Evolutionary conservation across 2,888 invertebrate species (phyloP).

Genomic region (Acanthosepion lycidas): DNA sequence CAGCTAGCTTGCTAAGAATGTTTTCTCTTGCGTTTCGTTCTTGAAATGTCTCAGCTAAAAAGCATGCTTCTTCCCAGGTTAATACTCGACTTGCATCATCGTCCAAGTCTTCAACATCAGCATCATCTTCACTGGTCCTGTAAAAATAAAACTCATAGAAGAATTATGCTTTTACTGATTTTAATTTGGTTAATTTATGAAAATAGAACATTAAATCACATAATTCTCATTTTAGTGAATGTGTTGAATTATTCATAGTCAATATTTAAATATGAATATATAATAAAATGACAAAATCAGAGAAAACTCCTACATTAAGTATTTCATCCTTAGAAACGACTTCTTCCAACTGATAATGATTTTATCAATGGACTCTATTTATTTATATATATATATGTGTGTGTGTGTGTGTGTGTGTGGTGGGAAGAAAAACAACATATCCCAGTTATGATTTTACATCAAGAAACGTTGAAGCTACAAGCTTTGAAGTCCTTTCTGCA

Average conservation of each 20-base stretch:
- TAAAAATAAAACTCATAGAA: background rate
- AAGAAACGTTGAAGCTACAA: too few species aligned
- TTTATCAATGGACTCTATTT: too few species aligned
- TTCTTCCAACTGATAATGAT: too few species aligned
- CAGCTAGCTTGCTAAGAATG: constrained; percentile 48
- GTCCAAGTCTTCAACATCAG: constrained; percentile 54
- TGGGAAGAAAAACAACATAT: too few species aligned
- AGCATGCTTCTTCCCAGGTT: constrained; percentile 55
- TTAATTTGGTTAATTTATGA: background rate
- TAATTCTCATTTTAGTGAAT: background rate
- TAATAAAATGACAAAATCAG: too few species aligned
- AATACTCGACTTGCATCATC: constrained; percentile 49
- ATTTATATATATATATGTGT: too few species aligned
- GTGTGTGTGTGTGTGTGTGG: too few species aligned
- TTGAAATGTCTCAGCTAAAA: constrained; percentile 53
- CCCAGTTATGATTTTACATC: too few species aligned
- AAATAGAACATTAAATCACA: background rate
- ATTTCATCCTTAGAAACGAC: too few species aligned
- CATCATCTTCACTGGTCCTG: constrained; percentile 58
- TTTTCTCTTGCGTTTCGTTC: constrained; percentile 55
- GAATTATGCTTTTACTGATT: background rate
- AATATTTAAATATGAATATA: background rate
- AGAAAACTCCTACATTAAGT: too few species aligned
- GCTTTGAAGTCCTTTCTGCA: too few species aligned
- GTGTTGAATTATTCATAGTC: background rate